A percentile compares a stretch with the other conserved stretches of the same genome.
These are phyloP conservation scores for Spongilla lacustris DNA, from an alignment of 37 sponge, comb jelly and placozoan genomes.

Conservation along the genomic window DNA sequence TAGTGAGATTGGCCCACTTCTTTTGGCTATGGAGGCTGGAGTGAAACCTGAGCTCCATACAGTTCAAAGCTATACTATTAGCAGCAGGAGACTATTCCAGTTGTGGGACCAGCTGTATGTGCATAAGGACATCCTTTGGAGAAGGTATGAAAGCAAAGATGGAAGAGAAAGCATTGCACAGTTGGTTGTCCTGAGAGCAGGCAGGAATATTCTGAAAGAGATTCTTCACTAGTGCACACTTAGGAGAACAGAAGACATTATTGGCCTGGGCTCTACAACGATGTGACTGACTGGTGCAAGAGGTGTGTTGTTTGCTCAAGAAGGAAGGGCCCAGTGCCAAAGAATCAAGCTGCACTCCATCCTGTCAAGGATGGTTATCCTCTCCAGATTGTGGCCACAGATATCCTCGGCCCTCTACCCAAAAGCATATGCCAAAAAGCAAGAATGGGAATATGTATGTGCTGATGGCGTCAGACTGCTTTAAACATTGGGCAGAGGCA, in stretches of 20 bases:
- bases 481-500: constrained; percentile 56
- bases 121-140: constrained; percentile 13
- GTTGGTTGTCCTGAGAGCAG: constrained; percentile 18
- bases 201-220: constrained; percentile 8
- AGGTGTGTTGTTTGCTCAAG: constrained; percentile 30
- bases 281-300: constrained; percentile 33
- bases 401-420: constrained; percentile 59
- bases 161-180: constrained; percentile 9
- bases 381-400: constrained; percentile 41
- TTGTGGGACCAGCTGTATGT: constrained; percentile 40
- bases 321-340: constrained; percentile 25
- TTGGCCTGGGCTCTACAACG: constrained; percentile 46
- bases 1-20: constrained; percentile 6
- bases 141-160: background rate
- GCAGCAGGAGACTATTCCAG: constrained; percentile 10
- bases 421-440: constrained; percentile 31
- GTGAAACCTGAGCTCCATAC: background rate
- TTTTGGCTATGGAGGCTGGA: constrained; percentile 5
- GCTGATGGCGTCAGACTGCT: constrained; percentile 54
- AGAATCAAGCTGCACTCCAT: constrained; percentile 28
- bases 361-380: constrained; percentile 27
- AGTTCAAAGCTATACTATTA: background rate
- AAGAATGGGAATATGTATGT: constrained; percentile 49
- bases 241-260: constrained; percentile 45
- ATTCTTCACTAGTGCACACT: constrained; percentile 23